These are phyloP conservation scores for Rhyzopertha dominica DNA, from an alignment of 1,140 invertebrate genomes.

Conservation along the genomic window DNA sequence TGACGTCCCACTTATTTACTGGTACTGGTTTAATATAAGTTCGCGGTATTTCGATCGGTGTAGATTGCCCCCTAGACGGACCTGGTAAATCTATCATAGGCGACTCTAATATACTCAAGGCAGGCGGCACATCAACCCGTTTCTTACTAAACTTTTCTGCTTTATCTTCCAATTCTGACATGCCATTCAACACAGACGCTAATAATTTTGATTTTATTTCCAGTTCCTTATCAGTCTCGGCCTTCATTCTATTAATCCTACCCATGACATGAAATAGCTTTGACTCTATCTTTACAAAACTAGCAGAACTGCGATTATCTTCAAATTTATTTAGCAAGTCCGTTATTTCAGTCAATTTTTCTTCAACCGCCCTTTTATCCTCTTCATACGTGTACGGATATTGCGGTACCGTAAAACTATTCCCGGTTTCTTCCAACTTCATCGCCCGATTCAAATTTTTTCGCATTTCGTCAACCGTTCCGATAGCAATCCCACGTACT, in stretches of 20 bases:
- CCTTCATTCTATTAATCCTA: too few species aligned
- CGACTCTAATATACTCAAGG: neutral
- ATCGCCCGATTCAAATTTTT: neutral
- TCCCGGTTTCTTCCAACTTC: constrained; percentile 1
- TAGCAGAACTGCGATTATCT: neutral
- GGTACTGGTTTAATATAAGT: neutral
- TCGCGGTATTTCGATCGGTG: neutral
- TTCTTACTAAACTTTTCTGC: too few species aligned
- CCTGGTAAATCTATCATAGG: neutral
- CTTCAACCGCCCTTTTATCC: constrained; percentile 2
- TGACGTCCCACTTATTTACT: constrained; percentile 3
- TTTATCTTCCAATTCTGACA: too few species aligned
- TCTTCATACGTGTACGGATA: constrained; percentile 3
- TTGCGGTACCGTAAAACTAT: neutral
- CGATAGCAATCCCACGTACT: too few species aligned
- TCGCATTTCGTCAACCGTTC: constrained; percentile 4
- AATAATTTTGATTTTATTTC: too few species aligned
- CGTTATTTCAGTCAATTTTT: neutral
- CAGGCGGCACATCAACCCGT: too few species aligned
- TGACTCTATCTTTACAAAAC: too few species aligned
- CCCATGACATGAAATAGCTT: too few species aligned
- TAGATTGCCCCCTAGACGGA: neutral
- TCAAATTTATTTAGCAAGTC: neutral
- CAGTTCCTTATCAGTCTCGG: too few species aligned
- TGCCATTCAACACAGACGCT: too few species aligned